Evolutionary conservation across 2,797 vertebrate species (phyloP).

Genomic region (Steatocranus sp.): DNA sequence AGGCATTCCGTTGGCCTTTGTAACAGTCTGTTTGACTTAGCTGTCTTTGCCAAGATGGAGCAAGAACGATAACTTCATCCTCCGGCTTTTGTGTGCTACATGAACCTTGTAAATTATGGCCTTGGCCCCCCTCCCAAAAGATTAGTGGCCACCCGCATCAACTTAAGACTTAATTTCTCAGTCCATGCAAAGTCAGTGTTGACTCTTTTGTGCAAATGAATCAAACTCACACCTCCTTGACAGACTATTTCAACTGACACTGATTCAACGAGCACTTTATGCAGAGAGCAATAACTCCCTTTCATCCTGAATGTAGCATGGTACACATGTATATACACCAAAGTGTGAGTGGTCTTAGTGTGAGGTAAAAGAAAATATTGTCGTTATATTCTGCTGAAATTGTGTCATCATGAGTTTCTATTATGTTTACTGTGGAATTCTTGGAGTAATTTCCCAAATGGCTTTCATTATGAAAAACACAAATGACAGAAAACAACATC

Average conservation of each 20-base stretch:
- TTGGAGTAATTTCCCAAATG: not conserved
- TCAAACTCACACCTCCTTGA: conserved; percentile 8
- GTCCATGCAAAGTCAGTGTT: conserved; percentile 17
- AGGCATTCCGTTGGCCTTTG: conserved; percentile 49
- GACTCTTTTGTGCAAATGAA: conserved; percentile 18
- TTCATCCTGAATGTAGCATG: conserved; percentile 5
- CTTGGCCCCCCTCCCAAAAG: conserved; percentile 26
- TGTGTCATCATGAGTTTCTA: not conserved
- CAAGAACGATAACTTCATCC: conserved; percentile 37
- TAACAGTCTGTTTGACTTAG: conserved; percentile 60
- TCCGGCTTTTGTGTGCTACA: conserved; percentile 31
- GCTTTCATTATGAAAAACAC: not conserved
- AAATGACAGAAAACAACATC: conserved; percentile 5
- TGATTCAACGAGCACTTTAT: not conserved
- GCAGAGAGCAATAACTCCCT: not conserved
- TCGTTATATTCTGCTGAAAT: not conserved
- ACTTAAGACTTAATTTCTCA: conserved; percentile 30
- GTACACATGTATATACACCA: not conserved
- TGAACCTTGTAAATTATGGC: conserved; percentile 49
- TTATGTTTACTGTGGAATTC: not conserved
- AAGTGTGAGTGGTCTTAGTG: not conserved
- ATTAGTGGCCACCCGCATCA: conserved; percentile 42
- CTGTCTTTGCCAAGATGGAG: conserved; percentile 25
- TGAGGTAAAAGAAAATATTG: not conserved
- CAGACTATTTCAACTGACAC: not conserved